Base-by-base conservation (phyloP, 2,797 vertebrate genomes). In the Amblyopsis hoosieri region DNA sequence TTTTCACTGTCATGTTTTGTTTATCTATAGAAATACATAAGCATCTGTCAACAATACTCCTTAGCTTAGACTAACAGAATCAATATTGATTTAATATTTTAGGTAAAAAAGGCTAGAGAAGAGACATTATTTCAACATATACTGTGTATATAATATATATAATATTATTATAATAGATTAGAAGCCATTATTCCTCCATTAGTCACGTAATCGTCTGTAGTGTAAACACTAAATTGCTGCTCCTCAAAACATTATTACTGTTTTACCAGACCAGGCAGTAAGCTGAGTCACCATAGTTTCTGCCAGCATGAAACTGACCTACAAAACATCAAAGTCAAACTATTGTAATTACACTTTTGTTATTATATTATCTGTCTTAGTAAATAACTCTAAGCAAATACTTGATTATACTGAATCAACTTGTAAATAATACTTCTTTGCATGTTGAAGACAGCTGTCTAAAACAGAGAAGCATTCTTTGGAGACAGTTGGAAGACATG, bases 151-250 rank as follows among this genome's bases (percentile, higher is more conserved):
- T 42, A 42, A 42, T 37, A 42, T 42, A 42, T 10, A 42, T 37
- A 2, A 42, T 42, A 42, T 42, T 42, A 42, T 42, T 42, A 42
- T 42, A 42, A 42, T 42, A 42, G 8, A 42, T 42, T 42, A 42
- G 37, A 9, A 42, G 37, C 37, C 37, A 42, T 7, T 42, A 9
- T 42, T 42, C 37, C 37, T 42, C 37, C 37, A 9, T 42, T 42
- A 42, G 37, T 42, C 37, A 42, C 37, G 37, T 9, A 9, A 42
- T 42, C 3, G 7, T 42, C 2, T 79, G 74, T 79, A 57, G 50
- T 77, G 45, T 69, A 79, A 79, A 82, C 75, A 63, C 23, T 33
- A 3, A 64, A 48, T 46, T 29, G 17, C 58, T 52, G 65, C 17
- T 3, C 0, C 4, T 2, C 49, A 59, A 52, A 0, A 0, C 8